These are phyloP conservation scores for Chymomyza procnemis DNA, from an alignment of 2,888 invertebrate genomes.

Conservation along the genomic window DNA sequence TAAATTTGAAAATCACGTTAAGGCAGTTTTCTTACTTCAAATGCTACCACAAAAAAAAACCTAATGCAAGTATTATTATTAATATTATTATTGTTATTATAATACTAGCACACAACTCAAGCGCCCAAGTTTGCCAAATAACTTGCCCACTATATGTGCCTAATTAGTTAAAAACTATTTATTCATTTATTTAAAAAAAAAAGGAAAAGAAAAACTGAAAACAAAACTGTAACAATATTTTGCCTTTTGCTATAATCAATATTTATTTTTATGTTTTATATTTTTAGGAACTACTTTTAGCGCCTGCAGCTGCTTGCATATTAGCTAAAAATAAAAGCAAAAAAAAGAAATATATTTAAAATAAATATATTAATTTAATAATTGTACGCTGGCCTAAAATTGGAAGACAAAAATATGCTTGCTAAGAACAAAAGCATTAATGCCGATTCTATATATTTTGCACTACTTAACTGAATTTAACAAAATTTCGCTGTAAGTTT, in stretches of 20 bases:
- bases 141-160: slow-evolving; percentile 10
- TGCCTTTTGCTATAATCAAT: slow-evolving; percentile 15
- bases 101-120: neutral
- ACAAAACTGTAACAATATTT: slow-evolving; percentile 3
- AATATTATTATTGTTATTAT: too few relatives aligned
- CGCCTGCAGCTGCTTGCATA: slow-evolving; percentile 28
- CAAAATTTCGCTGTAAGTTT: too few relatives aligned
- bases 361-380: neutral
- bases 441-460: too few relatives aligned
- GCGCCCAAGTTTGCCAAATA: neutral
- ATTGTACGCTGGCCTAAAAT: slow-evolving; percentile 6
- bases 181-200: too few relatives aligned
- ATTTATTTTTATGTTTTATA: neutral
- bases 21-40: slow-evolving; percentile 65
- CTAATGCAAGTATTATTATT: neutral
- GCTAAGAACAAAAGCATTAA: too few relatives aligned
- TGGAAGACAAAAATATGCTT: slow-evolving; percentile 29
- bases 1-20: slow-evolving; percentile 67
- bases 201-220: too few relatives aligned
- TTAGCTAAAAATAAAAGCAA: neutral
- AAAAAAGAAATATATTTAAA: neutral
- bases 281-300: slow-evolving; percentile 52
- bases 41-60: slow-evolving; percentile 44
- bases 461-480: too few relatives aligned
- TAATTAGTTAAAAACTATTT: slow-evolving; percentile 11